Base-by-base conservation (phyloP, 2,113 vertebrate genomes). In the Tragelaphus strepsiceros region DNA sequence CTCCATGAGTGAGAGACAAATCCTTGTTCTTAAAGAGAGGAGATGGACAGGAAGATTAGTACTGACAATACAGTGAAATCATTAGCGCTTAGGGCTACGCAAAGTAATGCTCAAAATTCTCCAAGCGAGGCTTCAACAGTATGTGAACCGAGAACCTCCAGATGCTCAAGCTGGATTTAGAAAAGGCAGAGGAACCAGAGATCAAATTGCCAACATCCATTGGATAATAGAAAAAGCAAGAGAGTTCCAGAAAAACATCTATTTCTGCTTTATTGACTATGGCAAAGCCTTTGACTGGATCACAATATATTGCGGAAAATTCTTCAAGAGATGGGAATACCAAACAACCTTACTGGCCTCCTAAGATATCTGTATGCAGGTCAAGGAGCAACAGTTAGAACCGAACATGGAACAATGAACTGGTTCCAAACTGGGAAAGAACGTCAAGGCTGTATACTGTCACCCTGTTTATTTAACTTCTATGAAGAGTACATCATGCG, bases 81-180 rank as follows among this genome's bases (percentile, higher is more conserved):
- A 39, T 61, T 54, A 61, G 61, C 22, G 1, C 14, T 35, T 35
- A 35, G 17, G 9, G 17, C 9, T 71, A 21, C 0, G 9, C 64
- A 35, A 21, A 71, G 64, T 21, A 35, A 71, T 71, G 64, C 64
- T 35, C 64, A 71, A 35, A 71, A 71, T 71, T 71, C n/a, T 71
- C n/a, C 17, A 71, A 71, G n/a, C 0, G 0, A 21, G 64, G 9
- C 64, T 71, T 71, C 8, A 35, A 35, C 17, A 71, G 64, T 71
- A 71, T 5, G 19, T 11, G 17, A 35, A 35, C n/a, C 0, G 1
- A 35, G n/a, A 71, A 35, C 9, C 16, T 67, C 64, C n/a, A 71
- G 64, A 35, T 35, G n/a, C 21, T 71, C 64, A 71, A 71, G n/a
- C 2, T 71, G n/a, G 64, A 35, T 71, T 71, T 71, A 71, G 4